A percentile compares a stretch with the other conserved stretches of the same genome.
Evolutionary conservation across 2,888 invertebrate genomes (phyloP).

Genomic region (Caenorhabditis sulstoni): DNA sequence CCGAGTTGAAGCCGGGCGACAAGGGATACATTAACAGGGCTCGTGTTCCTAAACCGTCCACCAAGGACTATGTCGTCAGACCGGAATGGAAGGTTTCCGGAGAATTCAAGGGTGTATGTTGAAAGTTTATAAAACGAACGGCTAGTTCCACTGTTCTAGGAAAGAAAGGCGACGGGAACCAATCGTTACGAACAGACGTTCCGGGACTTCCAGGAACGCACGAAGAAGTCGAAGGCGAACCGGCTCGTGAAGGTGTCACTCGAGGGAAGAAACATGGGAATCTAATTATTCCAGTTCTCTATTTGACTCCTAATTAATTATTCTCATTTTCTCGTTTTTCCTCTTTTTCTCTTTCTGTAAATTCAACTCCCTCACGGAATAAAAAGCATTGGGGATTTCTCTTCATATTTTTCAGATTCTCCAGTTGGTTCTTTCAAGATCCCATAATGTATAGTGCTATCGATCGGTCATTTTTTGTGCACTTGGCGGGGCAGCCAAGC

Average conservation of each 20-base stretch:
- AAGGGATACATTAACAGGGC: conserved; percentile 66
- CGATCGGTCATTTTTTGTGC: conserved; percentile 21
- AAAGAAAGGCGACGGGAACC: conserved; percentile 62
- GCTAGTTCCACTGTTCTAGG: conserved; percentile 28
- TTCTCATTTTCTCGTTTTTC: neutral
- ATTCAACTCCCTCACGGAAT: no score
- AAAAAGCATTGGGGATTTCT: neutral
- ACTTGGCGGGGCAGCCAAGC: conserved; percentile 37
- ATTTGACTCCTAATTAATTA: conserved; percentile 3
- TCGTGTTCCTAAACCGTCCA: conserved; percentile 93
- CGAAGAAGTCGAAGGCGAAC: conserved; percentile 69
- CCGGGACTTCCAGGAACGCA: conserved; percentile 78
- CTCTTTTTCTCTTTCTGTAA: neutral
- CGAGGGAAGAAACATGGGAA: conserved; percentile 77
- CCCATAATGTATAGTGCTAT: conserved; percentile 3
- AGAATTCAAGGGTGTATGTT: conserved; percentile 68
- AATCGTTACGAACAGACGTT: conserved; percentile 71
- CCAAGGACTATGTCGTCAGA: conserved; percentile 95
- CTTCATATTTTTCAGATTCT: conserved; percentile 1
- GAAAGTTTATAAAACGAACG: neutral
- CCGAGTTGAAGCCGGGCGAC: conserved; percentile 62
- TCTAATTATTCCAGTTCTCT: conserved; percentile 40
- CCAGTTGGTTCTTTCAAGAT: conserved; percentile 1
- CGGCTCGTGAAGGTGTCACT: conserved; percentile 76
- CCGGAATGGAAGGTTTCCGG: conserved; percentile 84